Evolutionary conservation across 92 coral and sea anemone species (phyloP), one percentile per base, ranked within the genome.

Genomic region (Palythoa caribaeorum): DNA sequence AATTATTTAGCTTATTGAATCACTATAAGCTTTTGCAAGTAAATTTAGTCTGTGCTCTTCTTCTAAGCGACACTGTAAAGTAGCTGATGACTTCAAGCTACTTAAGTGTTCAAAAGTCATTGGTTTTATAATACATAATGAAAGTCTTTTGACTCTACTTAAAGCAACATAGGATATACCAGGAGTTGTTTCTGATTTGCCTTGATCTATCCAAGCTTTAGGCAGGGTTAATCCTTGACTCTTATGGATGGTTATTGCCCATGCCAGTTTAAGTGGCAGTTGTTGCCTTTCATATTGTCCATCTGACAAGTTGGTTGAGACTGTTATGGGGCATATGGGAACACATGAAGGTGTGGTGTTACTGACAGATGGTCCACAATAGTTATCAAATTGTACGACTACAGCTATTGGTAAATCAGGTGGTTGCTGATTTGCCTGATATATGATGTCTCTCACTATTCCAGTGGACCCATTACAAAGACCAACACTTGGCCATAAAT

Each of bases 381-480:
- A 91, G 59, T 88, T 66, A 76, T 91, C 93, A 91, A 91, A 91
- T 60, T 87, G 54, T n/a, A 90, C 90, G 37, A 91, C 83, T 28
- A 91, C 94, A 65, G 94, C 94, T 17, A 90, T 86, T 20, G 92
- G n/a, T n/a, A n/a, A n/a, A n/a, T n/a, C n/a, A n/a, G n/a, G n/a
- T n/a, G n/a, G n/a, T n/a, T n/a, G n/a, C 90, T 69, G 86, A 77
- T 47, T 90, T 87, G 54, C 90, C 83, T 57, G 90, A 90, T 15
- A 68, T 85, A 87, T 76, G 47, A 87, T 36, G 65, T 87, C 78
- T 9, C 36, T 17, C 1, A 88, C 39, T 1, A 57, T 66, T 36
- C 91, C 91, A 1, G 91, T 79, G 9, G 91, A 79, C 54, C 91
- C 91, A 88, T 88, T 88, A 50, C 91, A 88, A 10, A 89, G 91